A percentile compares a stretch with the other conserved stretches of the same genome.
These are phyloP conservation scores for Molanna angustata DNA, from an alignment of 2,888 invertebrate genomes.

Conservation along the genomic window DNA sequence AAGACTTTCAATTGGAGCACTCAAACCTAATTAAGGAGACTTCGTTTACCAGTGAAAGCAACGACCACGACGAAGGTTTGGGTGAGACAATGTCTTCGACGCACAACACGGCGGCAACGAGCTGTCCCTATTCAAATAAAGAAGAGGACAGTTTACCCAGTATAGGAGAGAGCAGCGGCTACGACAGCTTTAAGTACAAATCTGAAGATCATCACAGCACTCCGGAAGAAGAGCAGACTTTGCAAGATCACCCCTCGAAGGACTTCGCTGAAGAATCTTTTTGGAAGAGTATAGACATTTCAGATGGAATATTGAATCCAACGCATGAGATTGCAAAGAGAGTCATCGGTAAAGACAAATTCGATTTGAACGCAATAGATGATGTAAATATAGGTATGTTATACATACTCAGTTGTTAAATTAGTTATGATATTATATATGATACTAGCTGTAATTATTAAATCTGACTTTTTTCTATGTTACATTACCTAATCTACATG, in stretches of 20 bases:
- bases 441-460: too few species aligned
- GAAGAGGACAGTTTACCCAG: conserved; percentile 65
- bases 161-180: conserved; percentile 74
- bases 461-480: too few species aligned
- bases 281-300: conserved; percentile 44
- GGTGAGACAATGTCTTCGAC: conserved; percentile 19
- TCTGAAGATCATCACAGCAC: conserved; percentile 55
- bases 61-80: conserved; percentile 38
- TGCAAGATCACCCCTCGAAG: conserved; percentile 31
- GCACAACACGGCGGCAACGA: conserved; percentile 8
- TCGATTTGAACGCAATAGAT: conserved; percentile 9
- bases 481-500: too few species aligned
- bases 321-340: conserved; percentile 13
- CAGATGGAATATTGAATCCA: conserved; percentile 13
- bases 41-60: conserved; percentile 34
- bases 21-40: conserved; percentile 32
- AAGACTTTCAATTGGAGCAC: conserved; percentile 36
- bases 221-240: conserved; percentile 40
- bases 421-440: too few species aligned
- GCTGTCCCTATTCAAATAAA: conserved; percentile 23
- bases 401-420: too few species aligned
- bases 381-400: conserved; percentile 30
- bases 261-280: conserved; percentile 47
- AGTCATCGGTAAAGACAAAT: conserved; percentile 10
- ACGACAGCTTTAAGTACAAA: conserved; percentile 67